Evolutionary conservation across 2,888 invertebrate species (phyloP).

Genomic region (Patella depressa): DNA sequence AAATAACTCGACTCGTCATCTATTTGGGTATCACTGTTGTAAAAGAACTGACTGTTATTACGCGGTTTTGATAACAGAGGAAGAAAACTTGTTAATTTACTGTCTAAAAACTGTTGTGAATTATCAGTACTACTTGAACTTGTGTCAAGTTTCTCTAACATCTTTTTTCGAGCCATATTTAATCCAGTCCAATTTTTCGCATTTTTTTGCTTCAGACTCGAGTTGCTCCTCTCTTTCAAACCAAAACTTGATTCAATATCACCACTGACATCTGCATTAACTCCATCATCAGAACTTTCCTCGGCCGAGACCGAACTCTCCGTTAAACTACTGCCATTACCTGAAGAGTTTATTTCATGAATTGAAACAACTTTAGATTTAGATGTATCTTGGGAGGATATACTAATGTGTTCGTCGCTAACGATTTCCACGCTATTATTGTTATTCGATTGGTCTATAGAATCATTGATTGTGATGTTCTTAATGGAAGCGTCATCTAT

Average conservation of each 20-base stretch:
- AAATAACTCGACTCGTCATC: slow-evolving; percentile 34
- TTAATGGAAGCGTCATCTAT: too few relatives aligned
- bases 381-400: too few relatives aligned
- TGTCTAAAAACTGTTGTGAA: slow-evolving; percentile 19
- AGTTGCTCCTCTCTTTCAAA: slow-evolving; percentile 8
- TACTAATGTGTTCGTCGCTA: too few relatives aligned
- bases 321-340: slow-evolving; percentile 12
- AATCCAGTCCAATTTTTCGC: background rate
- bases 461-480: too few relatives aligned
- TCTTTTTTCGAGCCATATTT: background rate
- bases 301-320: background rate
- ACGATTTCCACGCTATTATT: too few relatives aligned
- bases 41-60: background rate
- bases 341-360: background rate
- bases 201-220: background rate
- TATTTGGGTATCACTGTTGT: slow-evolving; percentile 19
- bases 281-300: slow-evolving; percentile 26
- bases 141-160: background rate
- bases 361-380: too few relatives aligned
- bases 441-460: too few relatives aligned
- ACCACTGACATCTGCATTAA: slow-evolving; percentile 28
- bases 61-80: slow-evolving; percentile 14
- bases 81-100: slow-evolving; percentile 20
- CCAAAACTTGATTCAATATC: slow-evolving; percentile 22
- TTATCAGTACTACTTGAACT: slow-evolving; percentile 18